These are phyloP conservation scores for Synergus gifuensis DNA, from an alignment of 2,888 invertebrate genomes.

Conservation along the genomic window DNA sequence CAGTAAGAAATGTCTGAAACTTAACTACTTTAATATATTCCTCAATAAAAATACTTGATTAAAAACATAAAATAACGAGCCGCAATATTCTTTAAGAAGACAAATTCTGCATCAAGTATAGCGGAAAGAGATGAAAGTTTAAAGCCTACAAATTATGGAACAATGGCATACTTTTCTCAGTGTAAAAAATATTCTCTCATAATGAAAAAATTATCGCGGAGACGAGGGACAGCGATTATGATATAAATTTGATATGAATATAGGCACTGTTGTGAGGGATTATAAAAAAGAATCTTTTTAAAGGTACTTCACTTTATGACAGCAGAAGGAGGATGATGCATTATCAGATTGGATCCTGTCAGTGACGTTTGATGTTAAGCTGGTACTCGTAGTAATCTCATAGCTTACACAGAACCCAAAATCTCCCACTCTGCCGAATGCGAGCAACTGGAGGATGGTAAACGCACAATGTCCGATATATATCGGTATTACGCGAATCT, in stretches of 20 bases:
- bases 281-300: conserved; percentile 43
- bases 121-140: background rate
- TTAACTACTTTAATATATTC: too few species aligned
- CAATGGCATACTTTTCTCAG: too few species aligned
- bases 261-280: background rate
- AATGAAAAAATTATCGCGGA: background rate
- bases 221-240: background rate
- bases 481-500: conserved; percentile 22
- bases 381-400: conserved; percentile 56
- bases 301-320: conserved; percentile 52
- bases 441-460: background rate
- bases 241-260: background rate
- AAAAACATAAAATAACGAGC: too few species aligned
- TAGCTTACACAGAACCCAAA: conserved; percentile 50
- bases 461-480: background rate
- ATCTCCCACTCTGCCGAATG: conserved; percentile 1
- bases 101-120: background rate
- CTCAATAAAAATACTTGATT: too few species aligned
- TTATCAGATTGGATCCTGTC: conserved; percentile 49
- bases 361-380: conserved; percentile 56
- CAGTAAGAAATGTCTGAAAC: background rate
- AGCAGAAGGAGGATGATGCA: conserved; percentile 53
- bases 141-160: background rate
- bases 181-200: background rate
- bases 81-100: too few species aligned